A percentile compares a stretch with the other conserved stretches of the same genome.
phyloP scores from a whole-genome alignment of 2,888 invertebrate species.

The Dromius quadrimaculatus region DNA sequence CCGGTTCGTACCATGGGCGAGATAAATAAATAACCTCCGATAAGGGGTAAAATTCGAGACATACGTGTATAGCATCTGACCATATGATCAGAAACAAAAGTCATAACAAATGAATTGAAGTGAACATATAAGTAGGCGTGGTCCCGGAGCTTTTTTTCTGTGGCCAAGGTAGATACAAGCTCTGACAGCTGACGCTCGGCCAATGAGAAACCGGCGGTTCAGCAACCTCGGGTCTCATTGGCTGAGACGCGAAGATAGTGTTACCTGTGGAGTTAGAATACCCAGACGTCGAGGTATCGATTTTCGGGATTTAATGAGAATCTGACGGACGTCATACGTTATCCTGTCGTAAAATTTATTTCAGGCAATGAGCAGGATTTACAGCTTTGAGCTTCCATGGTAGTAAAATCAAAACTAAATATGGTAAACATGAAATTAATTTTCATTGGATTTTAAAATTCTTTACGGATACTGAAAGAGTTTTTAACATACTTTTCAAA shows the following conservation, averaged over 20 bases:
- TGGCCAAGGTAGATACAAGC: conserved; percentile 47
- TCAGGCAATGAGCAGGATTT: no score
- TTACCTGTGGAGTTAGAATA: conserved; percentile 42
- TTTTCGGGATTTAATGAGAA: conserved; percentile 49
- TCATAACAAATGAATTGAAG: conserved; percentile 41
- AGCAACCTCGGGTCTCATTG: conserved; percentile 54
- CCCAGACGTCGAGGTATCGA: conserved; percentile 42
- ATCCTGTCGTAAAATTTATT: neutral
- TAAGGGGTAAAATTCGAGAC: conserved; percentile 7
- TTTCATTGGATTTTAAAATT: no score
- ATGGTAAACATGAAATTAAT: no score
- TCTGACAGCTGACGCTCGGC: conserved; percentile 55
- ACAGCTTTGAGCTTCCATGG: no score
- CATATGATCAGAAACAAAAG: conserved; percentile 36
- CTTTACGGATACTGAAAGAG: no score
- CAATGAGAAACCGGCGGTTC: conserved; percentile 56
- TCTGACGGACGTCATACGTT: conserved; percentile 57
- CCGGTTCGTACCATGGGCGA: conserved; percentile 1
- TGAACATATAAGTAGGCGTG: conserved; percentile 41
- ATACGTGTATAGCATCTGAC: conserved; percentile 18
- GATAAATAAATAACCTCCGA: conserved; percentile 27
- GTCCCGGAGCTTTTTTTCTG: conserved; percentile 34
- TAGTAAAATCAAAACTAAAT: no score
- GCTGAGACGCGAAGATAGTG: conserved; percentile 50
- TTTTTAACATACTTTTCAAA: no score